Percentiles rank a stretch among this genome's conserved stretches.
Conservation (phyloP, 2,888 invertebrate genomes). For the Aspidiotus rigidus region DNA sequence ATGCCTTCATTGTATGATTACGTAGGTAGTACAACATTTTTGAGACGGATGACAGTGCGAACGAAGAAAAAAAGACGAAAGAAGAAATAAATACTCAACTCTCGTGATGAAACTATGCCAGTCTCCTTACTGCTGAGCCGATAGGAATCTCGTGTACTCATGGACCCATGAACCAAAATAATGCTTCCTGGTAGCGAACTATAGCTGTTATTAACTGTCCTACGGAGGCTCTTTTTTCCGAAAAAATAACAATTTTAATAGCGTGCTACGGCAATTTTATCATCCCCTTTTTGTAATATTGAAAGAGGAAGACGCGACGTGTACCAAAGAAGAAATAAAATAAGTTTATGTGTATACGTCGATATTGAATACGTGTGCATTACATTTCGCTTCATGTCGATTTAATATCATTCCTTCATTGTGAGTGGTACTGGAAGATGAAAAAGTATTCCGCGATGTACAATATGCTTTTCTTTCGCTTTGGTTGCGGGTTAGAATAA, state of each 20-base stretch:
- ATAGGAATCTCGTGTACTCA: too few species aligned
- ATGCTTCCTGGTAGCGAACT: neutral
- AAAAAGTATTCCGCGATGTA: too few species aligned
- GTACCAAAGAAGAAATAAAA: neutral
- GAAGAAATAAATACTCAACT: neutral
- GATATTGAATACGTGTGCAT: too few species aligned
- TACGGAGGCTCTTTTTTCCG: neutral
- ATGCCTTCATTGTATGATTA: too few species aligned
- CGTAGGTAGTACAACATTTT: too few species aligned
- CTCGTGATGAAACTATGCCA: too few species aligned
- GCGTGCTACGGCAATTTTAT: neutral
- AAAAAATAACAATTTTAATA: neutral
- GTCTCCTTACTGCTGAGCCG: too few species aligned
- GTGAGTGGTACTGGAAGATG: neutral
- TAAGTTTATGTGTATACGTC: neutral
- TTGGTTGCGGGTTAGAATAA: too few species aligned
- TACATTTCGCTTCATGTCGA: neutral
- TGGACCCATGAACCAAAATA: too few species aligned
- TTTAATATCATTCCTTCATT: neutral
- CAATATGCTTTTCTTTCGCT: too few species aligned
- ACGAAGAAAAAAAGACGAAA: neutral
- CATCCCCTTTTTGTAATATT: neutral
- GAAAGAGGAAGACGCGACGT: neutral
- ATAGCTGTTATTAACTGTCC: constrained; percentile 1
- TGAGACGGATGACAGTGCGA: neutral